Conservation (phyloP, 2,797 vertebrate genomes). For the Pogonophryne albipinna region DNA sequence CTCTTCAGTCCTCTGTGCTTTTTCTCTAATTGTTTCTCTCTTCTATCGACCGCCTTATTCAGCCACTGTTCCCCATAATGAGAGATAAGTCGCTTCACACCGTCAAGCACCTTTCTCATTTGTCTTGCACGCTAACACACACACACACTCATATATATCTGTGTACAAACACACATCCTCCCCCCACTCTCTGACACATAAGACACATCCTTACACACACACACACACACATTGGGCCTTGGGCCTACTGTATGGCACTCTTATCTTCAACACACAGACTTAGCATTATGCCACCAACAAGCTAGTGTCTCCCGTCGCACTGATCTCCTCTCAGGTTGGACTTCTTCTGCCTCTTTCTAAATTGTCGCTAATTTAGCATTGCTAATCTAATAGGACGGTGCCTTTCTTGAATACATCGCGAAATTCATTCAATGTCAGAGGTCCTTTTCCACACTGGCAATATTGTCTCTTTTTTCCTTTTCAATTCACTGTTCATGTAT, state of each 20-base stretch:
- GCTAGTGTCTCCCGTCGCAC: slow-evolving; percentile 62
- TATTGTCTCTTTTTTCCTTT: slow-evolving; percentile 69
- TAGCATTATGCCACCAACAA: slow-evolving; percentile 76
- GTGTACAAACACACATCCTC: slow-evolving; percentile 65
- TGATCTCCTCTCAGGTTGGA: slow-evolving; percentile 74
- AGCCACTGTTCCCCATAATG: slow-evolving; percentile 67
- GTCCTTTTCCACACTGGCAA: slow-evolving; percentile 78
- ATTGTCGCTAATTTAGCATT: slow-evolving; percentile 79
- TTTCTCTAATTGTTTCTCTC: slow-evolving; percentile 64
- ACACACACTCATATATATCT: slow-evolving; percentile 54
- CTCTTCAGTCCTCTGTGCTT: slow-evolving; percentile 28
- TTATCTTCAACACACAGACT: slow-evolving; percentile 82
- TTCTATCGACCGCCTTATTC: slow-evolving; percentile 64
- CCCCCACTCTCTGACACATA: slow-evolving; percentile 56
- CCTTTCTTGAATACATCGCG: slow-evolving; percentile 77
- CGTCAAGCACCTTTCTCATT: slow-evolving; percentile 73
- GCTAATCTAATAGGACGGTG: slow-evolving; percentile 82
- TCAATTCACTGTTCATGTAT: slow-evolving; percentile 72
- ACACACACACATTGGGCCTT: slow-evolving; percentile 57
- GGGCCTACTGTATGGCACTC: slow-evolving; percentile 71
- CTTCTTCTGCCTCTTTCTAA: slow-evolving; percentile 56
- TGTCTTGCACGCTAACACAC: slow-evolving; percentile 61
- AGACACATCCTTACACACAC: slow-evolving; percentile 41
- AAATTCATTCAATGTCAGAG: slow-evolving; percentile 78
- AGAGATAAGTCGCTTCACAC: slow-evolving; percentile 83